Evolutionary conservation across 1,140 invertebrate genomes (phyloP), one percentile per base, ranked within the genome.

Genomic region (Plodia interpunctella): DNA sequence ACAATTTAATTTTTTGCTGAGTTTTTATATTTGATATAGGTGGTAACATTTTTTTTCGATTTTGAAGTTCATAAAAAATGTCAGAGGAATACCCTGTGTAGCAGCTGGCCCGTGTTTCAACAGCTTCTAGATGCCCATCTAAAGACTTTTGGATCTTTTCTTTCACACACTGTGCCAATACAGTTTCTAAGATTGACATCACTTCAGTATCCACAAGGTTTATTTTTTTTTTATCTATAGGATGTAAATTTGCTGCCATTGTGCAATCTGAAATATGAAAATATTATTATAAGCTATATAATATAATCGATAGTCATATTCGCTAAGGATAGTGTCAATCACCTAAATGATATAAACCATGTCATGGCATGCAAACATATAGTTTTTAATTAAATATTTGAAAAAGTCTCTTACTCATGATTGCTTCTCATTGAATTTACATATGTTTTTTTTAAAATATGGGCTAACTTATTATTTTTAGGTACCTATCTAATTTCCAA

Each of bases 171-270:
- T 17, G 6, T n/a, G 28, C 51, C 21, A 53, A 53, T n/a, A 53
- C 51, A 25, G 51, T 53, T 25, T 25, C 19, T n/a, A 53, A 11
- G 5, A 53, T 53, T 21, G 51, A 53, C 25, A 18, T 53, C 13
- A 53, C 20, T 53, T 53, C 19, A n/a, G 10, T 18, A 25, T 53
- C 20, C 13, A 53, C 21, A 11, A n/a, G 0, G 8, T 53, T 25
- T 53, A 8, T 20, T 25, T 53, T 13, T 2, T 5, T 21, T 13
- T 53, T 25, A 20, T 11, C 17, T 28, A 9, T 28, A 28, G 28
- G 10, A 10, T 1, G 61, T 32, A 13, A 21, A 60, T 51, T 49
- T 30, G 49, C 59, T 30, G 60, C 51, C 15, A 56, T 35, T 35
- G 30, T 32, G 3, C 53, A 53, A 15, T 17, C 13, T 49, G 5